A percentile compares a stretch with the other conserved stretches of the same genome.
These are phyloP conservation scores for Bombus waltoni DNA, from an alignment of 1,140 invertebrate genomes.

Conservation along the genomic window DNA sequence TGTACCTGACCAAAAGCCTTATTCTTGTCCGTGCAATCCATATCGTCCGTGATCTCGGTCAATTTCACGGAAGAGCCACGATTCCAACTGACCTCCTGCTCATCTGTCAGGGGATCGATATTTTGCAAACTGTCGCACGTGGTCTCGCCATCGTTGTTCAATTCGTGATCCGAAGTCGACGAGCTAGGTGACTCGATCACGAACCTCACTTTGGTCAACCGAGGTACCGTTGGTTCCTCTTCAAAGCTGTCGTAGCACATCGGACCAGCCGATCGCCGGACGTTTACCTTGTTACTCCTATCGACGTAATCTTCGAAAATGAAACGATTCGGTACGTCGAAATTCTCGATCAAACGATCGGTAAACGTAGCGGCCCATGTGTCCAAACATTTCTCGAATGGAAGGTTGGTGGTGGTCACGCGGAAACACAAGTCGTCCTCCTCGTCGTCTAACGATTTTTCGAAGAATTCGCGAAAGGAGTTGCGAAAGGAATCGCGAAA, in stretches of 20 bases:
- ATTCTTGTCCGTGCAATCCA: neutral
- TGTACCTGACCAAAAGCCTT: neutral
- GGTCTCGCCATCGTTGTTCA: neutral
- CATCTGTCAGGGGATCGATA: neutral
- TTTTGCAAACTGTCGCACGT: constrained; percentile 19
- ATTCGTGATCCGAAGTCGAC: constrained; percentile 47
- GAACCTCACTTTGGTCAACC: constrained; percentile 75
- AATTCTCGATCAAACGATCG: neutral
- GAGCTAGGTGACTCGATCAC: constrained; percentile 69
- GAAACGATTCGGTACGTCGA: constrained; percentile 51
- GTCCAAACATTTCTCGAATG: constrained; percentile 75
- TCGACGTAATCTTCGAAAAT: constrained; percentile 76
- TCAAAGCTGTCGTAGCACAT: constrained; percentile 34
- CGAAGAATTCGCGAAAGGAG: constrained; percentile 1
- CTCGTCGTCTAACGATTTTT: constrained; percentile 39
- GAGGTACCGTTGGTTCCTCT: constrained; percentile 8
- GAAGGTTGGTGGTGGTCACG: constrained; percentile 77
- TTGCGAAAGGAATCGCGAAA: neutral
- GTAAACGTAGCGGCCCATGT: constrained; percentile 62
- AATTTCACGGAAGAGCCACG: neutral
- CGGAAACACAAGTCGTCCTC: constrained; percentile 73
- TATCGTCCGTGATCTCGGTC: constrained; percentile 22
- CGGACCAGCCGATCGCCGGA: constrained; percentile 14
- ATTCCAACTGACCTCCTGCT: neutral
- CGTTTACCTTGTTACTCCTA: constrained; percentile 54